Base-by-base conservation (phyloP, 1,140 invertebrate species). In the Drosophila sp. region DNA sequence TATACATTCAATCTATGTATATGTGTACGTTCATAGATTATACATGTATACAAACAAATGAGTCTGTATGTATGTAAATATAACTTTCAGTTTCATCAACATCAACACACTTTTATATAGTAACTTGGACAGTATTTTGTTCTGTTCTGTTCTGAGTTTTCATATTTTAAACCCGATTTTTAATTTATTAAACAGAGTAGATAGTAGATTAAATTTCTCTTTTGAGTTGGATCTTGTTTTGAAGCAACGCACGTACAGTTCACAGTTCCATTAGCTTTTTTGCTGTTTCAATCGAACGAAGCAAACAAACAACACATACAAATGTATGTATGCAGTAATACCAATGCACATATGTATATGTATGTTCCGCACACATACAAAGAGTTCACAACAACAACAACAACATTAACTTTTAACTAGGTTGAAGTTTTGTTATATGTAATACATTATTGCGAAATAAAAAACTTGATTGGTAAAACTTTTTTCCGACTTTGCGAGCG, bases 391-490 rank as follows among this genome's bases (percentile, higher is more conserved):
- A 80, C 80, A 79, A 75, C 80, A 79, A 67, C 80, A 21, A 21
- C 21, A 84, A 69, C 79, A 82, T 83, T 89, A 87, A 89, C 83
- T 89, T 76, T 87, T 89, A 89, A 89, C 83, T 89, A 89, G 83
- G 83, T 89, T 89, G 83, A 89, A 89, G 83, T 89, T 89, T 89
- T 83, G 79, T 89, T 89, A 89, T 70, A 74, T 70, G 64, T 79
- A 77, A 80, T 89, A 76, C 83, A 78, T 81, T 86, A 89, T 89
- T 89, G 84, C 83, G 83, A 89, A 89, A 89, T 89, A 89, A 89
- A 86, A 87, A 89, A 89, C 83, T 89, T 89, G 83, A 89, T 89
- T 89, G 83, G 83, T 89, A 89, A 89, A 89, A 89, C 83, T 83
- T 87, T 87, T 87, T 87, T 86, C 67, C 73, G 59, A 74, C 59